Base-by-base conservation (phyloP, 2,888 invertebrate genomes). In the Andrena dorsata region DNA sequence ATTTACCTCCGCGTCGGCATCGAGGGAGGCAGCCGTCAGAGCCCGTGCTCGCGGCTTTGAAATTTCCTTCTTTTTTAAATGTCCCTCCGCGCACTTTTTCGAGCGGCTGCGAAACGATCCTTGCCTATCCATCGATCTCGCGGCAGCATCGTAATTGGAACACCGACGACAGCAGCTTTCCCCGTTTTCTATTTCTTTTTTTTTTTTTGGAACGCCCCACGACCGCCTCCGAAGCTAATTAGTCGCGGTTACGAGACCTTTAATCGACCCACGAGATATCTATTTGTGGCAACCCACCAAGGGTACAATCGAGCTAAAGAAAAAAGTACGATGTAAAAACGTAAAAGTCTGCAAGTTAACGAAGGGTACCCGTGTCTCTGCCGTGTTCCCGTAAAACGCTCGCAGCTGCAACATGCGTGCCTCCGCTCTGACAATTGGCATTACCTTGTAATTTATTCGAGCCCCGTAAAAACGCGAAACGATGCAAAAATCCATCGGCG, bases 141-240 rank as follows among this genome's bases (percentile, higher is more conserved):
- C 20, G 71, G 41, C 23, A 70, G 41, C 70, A 30, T 78, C 58
- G 70, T 80, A 78, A 78, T 78, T 72, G 71, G 72, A 65, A 65
- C 72, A 64, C n/a, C 28, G 49, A 41, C 41, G 64, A 64, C 61
- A 76, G 26, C 61, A 28, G 47, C 56, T 32, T 65, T 58, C 32
- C 13, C 41, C 41, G 35, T 28, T 20, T 28, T 2, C 13, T 16
- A 1, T 4, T 35, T 8, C 3, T 35, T 41, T 32, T 8, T 5
- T 28, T 35, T 41, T 41, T 10, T 35, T 35, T 4, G 32, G 47
- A 3, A 10, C 47, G 79, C 51, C 41, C 8, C 6, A 10, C 30
- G 65, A 65, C 72, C 47, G 65, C 64, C 73, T 73, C 49, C 60
- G 60, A 30, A 51, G 79, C 80, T 80, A 80, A 80, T 80, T 80